Percentiles rank a stretch among this genome's conserved stretches.
phyloP scores from a whole-genome alignment of 2,113 vertebrate species.

The Apodemus speciosus region DNA sequence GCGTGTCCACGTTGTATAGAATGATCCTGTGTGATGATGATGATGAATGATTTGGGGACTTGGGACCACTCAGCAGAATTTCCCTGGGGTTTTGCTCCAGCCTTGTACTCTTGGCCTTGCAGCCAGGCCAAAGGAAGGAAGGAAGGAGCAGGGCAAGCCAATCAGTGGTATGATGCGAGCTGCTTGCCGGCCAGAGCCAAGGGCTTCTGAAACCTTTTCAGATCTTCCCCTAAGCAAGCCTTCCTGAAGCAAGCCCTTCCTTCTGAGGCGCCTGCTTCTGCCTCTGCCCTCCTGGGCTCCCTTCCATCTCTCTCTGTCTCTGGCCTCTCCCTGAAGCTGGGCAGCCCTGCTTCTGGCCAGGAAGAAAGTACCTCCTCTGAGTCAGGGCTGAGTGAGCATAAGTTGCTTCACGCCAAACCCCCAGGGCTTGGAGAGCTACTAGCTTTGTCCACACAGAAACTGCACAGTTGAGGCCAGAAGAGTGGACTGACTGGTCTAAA shows the following conservation, averaged over 20 bases:
- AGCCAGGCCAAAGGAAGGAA: not conserved
- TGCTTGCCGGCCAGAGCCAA: not conserved
- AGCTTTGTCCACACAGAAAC: slow-evolving; percentile 58
- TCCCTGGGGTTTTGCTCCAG: not conserved
- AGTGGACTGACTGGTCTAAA: not conserved
- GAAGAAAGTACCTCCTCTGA: slow-evolving; percentile 53
- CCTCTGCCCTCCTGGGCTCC: not conserved
- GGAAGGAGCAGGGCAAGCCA: not conserved
- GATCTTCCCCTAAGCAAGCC: not conserved
- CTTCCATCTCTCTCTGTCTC: not conserved
- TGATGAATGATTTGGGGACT: not conserved
- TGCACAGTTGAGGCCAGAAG: not conserved
- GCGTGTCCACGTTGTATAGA: not conserved
- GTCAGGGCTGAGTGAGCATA: slow-evolving; percentile 57
- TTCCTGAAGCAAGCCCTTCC: not conserved
- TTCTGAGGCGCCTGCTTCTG: not conserved
- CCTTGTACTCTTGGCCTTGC: not conserved
- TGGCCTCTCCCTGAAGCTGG: not conserved
- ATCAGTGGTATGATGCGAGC: not conserved
- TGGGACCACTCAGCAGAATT: not conserved
- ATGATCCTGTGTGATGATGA: not conserved
- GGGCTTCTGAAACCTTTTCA: not conserved
- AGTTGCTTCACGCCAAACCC: slow-evolving; percentile 47
- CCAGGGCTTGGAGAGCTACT: slow-evolving; percentile 52
- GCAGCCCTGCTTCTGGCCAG: slow-evolving; percentile 19